Evolutionary conservation across 2,797 vertebrate genomes (phyloP).

Genomic region (Harpagifer antarcticus): DNA sequence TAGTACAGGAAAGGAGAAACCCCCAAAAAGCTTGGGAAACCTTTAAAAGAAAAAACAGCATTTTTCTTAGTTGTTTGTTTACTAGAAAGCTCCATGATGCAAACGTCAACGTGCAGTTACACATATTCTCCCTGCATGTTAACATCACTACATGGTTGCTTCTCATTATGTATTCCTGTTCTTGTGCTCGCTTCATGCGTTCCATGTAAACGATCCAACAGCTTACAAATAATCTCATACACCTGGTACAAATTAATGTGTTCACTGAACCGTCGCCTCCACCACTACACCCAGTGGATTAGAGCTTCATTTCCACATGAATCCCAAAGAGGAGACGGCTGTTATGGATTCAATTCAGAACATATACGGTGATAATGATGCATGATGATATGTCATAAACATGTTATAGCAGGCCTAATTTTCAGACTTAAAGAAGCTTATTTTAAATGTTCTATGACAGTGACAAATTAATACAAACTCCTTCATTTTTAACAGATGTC

Average conservation of each 20-base stretch:
- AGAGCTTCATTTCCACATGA: constrained; percentile 15
- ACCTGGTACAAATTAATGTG: neutral
- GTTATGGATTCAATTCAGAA: neutral
- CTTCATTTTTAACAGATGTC: too few relatives aligned
- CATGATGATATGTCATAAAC: too few relatives aligned
- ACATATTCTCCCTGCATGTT: constrained; percentile 10
- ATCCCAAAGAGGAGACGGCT: neutral
- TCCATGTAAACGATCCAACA: constrained; percentile 28
- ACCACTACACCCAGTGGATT: neutral
- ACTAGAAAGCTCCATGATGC: neutral
- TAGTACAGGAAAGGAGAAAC: too few relatives aligned
- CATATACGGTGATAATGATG: neutral
- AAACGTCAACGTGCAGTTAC: constrained; percentile 13
- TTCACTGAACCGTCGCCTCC: constrained; percentile 7
- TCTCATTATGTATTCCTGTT: constrained; percentile 36
- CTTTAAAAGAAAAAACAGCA: constrained; percentile 1
- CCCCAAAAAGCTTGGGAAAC: neutral
- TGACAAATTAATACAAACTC: too few relatives aligned
- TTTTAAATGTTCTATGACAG: too few relatives aligned
- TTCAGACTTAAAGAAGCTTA: too few relatives aligned
- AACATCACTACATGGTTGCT: constrained; percentile 1
- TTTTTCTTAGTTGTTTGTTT: neutral
- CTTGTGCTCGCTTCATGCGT: constrained; percentile 7
- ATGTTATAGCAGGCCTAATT: too few relatives aligned
- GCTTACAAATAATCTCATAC: constrained; percentile 1